Percentiles rank a stretch among this genome's conserved stretches.
These are phyloP conservation scores for Lagopus muta DNA, from an alignment of 2,113 vertebrate genomes.

Conservation along the genomic window DNA sequence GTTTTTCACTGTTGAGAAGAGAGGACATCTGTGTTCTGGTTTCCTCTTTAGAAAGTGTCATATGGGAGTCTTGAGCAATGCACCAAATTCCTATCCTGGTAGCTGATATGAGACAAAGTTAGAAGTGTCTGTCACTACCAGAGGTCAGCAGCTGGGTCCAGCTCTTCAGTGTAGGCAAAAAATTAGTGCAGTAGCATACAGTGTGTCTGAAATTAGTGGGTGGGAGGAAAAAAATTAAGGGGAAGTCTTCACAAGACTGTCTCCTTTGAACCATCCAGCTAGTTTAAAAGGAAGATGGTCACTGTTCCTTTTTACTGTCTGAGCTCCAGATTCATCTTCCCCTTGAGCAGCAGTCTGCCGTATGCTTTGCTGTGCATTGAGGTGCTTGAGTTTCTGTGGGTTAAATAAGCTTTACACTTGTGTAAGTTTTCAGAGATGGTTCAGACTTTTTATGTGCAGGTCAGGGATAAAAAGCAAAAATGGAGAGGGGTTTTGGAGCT, in stretches of 20 bases:
- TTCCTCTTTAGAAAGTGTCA: not conserved
- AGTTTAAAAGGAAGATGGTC: not conserved
- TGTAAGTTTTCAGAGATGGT: not conserved
- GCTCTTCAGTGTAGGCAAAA: not conserved
- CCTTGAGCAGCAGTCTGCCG: not conserved
- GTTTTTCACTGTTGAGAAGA: not conserved
- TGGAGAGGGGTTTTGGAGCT: not conserved
- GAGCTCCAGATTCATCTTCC: not conserved
- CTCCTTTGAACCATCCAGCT: not conserved
- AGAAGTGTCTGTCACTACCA: not conserved
- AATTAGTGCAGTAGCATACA: not conserved
- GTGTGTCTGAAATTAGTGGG: constrained; percentile 21
- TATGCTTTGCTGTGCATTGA: not conserved
- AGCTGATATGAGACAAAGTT: not conserved
- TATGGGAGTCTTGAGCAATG: constrained; percentile 3
- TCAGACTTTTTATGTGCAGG: not conserved
- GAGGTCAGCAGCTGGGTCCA: not conserved
- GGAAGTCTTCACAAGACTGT: constrained; percentile 17
- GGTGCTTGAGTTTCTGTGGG: not conserved
- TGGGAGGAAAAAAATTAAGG: not conserved
- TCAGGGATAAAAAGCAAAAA: not conserved
- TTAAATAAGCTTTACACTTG: not conserved
- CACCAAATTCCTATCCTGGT: not conserved
- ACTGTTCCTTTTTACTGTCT: not conserved
- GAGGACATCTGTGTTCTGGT: not conserved